Base-by-base conservation (phyloP, 1,140 invertebrate genomes). In the Anoplophora glabripennis region DNA sequence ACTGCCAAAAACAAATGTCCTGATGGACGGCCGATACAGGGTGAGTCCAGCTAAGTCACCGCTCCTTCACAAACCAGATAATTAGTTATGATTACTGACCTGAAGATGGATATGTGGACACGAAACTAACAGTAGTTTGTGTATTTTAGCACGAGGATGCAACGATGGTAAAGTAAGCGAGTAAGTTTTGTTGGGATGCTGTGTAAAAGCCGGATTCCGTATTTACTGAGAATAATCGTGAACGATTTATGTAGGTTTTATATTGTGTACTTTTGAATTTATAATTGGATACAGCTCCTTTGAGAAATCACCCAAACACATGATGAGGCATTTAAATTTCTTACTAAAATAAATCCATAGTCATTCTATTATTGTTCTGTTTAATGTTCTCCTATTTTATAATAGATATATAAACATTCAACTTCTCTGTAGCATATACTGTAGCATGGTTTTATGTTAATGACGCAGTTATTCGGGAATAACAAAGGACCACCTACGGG, bases 281-380 rank as follows among this genome's bases (percentile, higher is more conserved):
- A 52, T 52, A 58, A 58, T 58, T 47, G 56, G 56, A 58, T 58
- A 45, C 56, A 34, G 56, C 56, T 58, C 52, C 48, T 51, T 53
- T 54, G 42, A 49, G 52, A 61, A 59, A 55, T 55, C 45, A 42
- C 34, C 21, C 35, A 54, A 48, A 55, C 53, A 55, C 53, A 54
- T 44, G 52, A 54, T 41, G 36, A 44, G 46, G 45, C 59, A 37
- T 38, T 55, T 53, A 55, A 52, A 54, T 55, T 55, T 54, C 53
- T 28, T 42, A 61, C 52, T 18, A 54, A 55, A 61, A 61, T 55
- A 61, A 61, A 61, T 61, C 38, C 36, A 42, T 40, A 44, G 40
- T 49, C 37, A 41, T 61, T 61, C 36, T 51, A 49, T 61, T 55
- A 61, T 61, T 55, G 52, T 54, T 61, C 59, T 61, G 59, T 51